These are phyloP conservation scores for Napeogenes sylphis DNA, from an alignment of 2,888 invertebrate genomes.

Conservation along the genomic window DNA sequence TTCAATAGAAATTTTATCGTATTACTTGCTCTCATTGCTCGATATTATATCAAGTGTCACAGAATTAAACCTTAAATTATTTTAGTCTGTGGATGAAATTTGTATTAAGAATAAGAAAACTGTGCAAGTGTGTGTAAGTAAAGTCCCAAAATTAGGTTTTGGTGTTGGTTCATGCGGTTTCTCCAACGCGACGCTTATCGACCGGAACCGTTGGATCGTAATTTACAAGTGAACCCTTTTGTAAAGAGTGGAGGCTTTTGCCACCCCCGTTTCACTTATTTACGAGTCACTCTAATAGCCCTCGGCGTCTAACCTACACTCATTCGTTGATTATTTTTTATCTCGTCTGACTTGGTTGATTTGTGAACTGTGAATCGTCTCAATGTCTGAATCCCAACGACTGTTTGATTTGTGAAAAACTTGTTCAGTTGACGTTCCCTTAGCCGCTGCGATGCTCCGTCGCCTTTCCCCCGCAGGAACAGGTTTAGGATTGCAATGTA, in stretches of 20 bases:
- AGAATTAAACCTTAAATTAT: too few relatives aligned
- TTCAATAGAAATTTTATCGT: conserved; percentile 4
- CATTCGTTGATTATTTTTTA: conserved; percentile 14
- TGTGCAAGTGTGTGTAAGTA: too few relatives aligned
- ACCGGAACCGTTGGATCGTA: conserved; percentile 48
- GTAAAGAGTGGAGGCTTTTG: conserved; percentile 42
- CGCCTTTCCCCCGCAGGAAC: conserved; percentile 59
- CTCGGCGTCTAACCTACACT: conserved; percentile 26
- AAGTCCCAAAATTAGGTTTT: neutral
- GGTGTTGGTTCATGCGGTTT: conserved; percentile 17
- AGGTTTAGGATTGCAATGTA: conserved; percentile 45
- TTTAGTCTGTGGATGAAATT: too few relatives aligned
- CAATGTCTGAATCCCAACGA: neutral
- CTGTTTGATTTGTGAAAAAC: neutral
- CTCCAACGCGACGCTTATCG: conserved; percentile 39
- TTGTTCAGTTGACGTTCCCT: conserved; percentile 18
- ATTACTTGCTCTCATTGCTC: conserved; percentile 5
- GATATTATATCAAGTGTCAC: too few relatives aligned
- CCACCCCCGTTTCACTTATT: conserved; percentile 44
- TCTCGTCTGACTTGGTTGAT: neutral
- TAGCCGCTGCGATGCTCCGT: conserved; percentile 36
- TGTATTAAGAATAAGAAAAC: too few relatives aligned
- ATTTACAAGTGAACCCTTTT: conserved; percentile 50
- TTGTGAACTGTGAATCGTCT: neutral
- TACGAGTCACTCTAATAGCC: conserved; percentile 23